Evolutionary conservation across 1,140 invertebrate genomes (phyloP).

Genomic region (Zeugodacus cucurbitae): DNA sequence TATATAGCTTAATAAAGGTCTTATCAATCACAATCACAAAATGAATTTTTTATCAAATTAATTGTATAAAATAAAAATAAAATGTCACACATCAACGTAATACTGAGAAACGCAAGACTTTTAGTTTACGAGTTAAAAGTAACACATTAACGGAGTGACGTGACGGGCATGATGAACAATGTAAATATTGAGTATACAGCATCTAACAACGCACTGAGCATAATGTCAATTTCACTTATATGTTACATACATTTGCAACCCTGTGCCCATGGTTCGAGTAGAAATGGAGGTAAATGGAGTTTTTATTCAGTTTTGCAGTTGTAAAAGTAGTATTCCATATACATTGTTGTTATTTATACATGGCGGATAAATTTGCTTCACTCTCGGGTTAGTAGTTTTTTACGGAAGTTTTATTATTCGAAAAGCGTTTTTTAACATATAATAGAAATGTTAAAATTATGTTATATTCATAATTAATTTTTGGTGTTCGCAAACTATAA

Average conservation of each 20-base stretch:
- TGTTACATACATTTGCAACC: background rate
- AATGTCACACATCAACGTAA: too few species aligned
- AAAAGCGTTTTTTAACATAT: background rate
- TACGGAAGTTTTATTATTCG: background rate
- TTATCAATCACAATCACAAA: too few species aligned
- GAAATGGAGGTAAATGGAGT: background rate
- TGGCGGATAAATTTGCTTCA: background rate
- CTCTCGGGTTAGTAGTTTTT: background rate
- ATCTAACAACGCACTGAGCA: background rate
- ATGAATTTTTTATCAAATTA: too few species aligned
- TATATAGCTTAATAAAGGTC: too few species aligned
- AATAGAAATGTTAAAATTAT: background rate
- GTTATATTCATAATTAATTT: background rate
- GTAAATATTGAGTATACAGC: too few species aligned
- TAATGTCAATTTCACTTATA: background rate
- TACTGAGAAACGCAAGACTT: too few species aligned
- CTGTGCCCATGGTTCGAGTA: background rate
- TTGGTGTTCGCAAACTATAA: background rate
- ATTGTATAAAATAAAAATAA: too few species aligned
- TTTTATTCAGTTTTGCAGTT: background rate
- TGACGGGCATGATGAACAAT: too few species aligned
- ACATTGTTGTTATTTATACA: background rate
- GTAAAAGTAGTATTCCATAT: background rate
- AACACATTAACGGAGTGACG: too few species aligned
- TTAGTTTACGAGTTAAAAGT: too few species aligned